These are phyloP conservation scores for Channa striata DNA, from an alignment of 2,797 vertebrate genomes.

Conservation along the genomic window DNA sequence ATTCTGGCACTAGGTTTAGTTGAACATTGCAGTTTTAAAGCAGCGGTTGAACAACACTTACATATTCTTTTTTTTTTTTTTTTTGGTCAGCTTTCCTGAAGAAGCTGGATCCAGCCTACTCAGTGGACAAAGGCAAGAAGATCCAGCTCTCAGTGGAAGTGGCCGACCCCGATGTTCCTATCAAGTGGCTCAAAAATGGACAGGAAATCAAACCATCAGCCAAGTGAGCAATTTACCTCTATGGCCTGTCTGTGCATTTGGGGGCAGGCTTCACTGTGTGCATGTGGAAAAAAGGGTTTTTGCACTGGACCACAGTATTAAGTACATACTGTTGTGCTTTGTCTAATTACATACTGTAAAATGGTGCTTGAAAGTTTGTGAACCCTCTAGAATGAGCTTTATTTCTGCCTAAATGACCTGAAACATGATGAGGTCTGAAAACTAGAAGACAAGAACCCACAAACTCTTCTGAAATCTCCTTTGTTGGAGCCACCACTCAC, in stretches of 20 bases:
- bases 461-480: no score
- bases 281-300: not conserved
- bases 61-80: slow-evolving; percentile 15
- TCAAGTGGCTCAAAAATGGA: slow-evolving; percentile 94
- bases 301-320: not conserved
- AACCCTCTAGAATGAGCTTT: no score
- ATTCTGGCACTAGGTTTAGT: no score
- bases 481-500: no score
- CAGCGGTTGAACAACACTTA: slow-evolving; percentile 35
- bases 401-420: no score
- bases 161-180: slow-evolving; percentile 78
- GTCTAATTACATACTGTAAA: not conserved
- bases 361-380: no score
- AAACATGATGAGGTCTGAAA: no score
- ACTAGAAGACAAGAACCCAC: no score
- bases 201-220: slow-evolving; percentile 91
- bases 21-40: not conserved
- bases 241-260: not conserved
- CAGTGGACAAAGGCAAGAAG: slow-evolving; percentile 90
- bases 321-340: no score
- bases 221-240: slow-evolving; percentile 83
- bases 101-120: slow-evolving; percentile 89
- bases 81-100: slow-evolving; percentile 86
- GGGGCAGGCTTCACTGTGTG: slow-evolving; percentile 4
- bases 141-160: slow-evolving; percentile 89